Evolutionary conservation across 2,888 invertebrate species (phyloP).

Genomic region (Nephrotoma flavescens): DNA sequence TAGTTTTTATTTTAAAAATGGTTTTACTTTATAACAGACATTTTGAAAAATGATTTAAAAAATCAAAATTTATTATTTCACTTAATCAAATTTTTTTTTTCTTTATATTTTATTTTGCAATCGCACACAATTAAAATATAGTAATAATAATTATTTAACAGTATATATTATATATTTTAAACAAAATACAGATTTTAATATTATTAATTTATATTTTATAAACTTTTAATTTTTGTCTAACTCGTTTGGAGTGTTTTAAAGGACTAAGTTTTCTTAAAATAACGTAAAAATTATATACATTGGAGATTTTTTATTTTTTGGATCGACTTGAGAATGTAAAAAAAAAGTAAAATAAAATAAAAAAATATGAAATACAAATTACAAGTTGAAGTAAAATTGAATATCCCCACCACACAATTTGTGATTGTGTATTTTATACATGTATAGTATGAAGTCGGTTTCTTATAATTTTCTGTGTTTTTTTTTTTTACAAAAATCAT

Average conservation of each 20-base stretch:
- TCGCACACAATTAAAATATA: neutral
- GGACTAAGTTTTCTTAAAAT: neutral
- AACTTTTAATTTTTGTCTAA: neutral
- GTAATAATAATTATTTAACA: neutral
- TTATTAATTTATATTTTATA: neutral
- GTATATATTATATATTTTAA: neutral
- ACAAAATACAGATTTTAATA: neutral
- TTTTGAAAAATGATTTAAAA: neutral
- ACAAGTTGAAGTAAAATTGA: neutral
- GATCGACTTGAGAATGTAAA: neutral
- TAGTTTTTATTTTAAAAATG: neutral
- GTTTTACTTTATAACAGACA: neutral
- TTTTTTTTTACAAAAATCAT: neutral
- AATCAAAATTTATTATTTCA: neutral
- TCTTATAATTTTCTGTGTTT: neutral
- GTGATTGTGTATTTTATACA: neutral
- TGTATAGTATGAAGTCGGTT: neutral
- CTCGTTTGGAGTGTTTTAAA: neutral
- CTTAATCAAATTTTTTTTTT: neutral
- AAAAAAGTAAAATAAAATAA: neutral
- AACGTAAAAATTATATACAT: neutral
- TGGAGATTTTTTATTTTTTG: neutral
- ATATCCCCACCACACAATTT: neutral
- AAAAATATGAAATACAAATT: neutral
- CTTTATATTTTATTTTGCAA: neutral